phyloP scores from a whole-genome alignment of 2,888 invertebrate species.

The Theretra japonica region DNA sequence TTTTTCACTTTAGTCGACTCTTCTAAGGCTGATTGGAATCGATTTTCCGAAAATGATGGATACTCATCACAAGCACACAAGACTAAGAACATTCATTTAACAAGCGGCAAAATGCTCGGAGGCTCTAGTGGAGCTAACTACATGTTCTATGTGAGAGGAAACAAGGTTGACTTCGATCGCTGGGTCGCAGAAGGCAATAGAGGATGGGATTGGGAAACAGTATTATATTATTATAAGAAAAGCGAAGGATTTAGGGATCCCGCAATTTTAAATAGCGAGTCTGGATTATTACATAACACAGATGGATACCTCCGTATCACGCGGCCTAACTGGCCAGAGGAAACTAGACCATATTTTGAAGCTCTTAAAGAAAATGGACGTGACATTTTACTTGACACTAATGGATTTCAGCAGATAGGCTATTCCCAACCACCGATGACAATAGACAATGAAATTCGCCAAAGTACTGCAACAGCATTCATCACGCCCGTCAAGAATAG shows the following conservation, averaged over 20 bases:
- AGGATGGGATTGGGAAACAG: conserved; percentile 54
- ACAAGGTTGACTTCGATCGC: conserved; percentile 83
- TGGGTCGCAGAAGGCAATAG: conserved; percentile 88
- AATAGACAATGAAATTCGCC: conserved; percentile 44
- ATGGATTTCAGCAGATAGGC: conserved; percentile 51
- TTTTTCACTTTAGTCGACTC: conserved; percentile 40
- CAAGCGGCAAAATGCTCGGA: conserved; percentile 86
- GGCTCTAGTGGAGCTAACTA: conserved; percentile 87
- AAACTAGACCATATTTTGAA: conserved; percentile 58
- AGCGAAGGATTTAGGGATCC: conserved; percentile 47
- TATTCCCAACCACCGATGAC: conserved; percentile 47
- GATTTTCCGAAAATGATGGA: conserved; percentile 47
- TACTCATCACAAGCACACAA: conserved; percentile 47
- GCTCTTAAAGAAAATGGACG: conserved; percentile 53
- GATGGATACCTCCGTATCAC: conserved; percentile 55
- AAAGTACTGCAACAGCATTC: conserved; percentile 52
- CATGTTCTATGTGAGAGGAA: conserved; percentile 87
- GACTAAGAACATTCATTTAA: conserved; percentile 58
- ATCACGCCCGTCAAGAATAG: conserved; percentile 47
- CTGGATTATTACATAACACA: conserved; percentile 56
- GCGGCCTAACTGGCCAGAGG: conserved; percentile 50
- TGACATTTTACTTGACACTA: conserved; percentile 48
- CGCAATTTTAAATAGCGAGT: conserved; percentile 47
- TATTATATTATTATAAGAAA: conserved; percentile 34
- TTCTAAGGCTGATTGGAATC: conserved; percentile 41